Evolutionary conservation across 1,140 invertebrate genomes (phyloP).

Genomic region (Micrasema minimum): DNA sequence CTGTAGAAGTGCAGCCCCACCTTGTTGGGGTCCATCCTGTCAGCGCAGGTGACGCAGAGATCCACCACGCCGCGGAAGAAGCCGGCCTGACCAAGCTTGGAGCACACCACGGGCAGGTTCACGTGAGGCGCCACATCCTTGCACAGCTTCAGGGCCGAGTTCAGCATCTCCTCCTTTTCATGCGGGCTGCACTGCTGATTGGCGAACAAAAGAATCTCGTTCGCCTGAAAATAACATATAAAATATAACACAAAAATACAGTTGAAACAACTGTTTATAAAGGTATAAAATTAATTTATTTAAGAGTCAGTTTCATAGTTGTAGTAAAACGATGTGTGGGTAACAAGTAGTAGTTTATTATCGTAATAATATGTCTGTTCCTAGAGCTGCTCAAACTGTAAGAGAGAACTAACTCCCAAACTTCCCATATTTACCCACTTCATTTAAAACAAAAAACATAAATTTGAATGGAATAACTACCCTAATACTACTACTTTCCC

Average conservation of each 20-base stretch:
- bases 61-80: conserved; percentile 92
- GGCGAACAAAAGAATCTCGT: conserved; percentile 86
- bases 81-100: conserved; percentile 78
- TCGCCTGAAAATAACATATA: conserved; percentile 71
- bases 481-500: no score
- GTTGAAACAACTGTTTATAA: not conserved
- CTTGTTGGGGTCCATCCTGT: conserved; percentile 88
- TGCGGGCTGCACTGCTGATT: conserved; percentile 74
- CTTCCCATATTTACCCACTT: no score
- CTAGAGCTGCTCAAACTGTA: no score
- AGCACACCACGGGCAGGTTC: conserved; percentile 81
- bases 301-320: not conserved
- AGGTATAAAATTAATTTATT: not conserved
- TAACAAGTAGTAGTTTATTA: no score
- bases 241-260: not conserved
- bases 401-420: no score
- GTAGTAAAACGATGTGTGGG: no score
- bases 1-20: conserved; percentile 90
- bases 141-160: conserved; percentile 85
- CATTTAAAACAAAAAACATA: no score
- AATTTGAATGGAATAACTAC: no score
- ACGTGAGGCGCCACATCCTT: conserved; percentile 85
- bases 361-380: no score
- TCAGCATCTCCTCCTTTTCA: conserved; percentile 79
- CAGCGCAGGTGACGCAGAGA: conserved; percentile 84